phyloP scores from a whole-genome alignment of 2,113 vertebrate species.

The Macroglossus sobrinus region DNA sequence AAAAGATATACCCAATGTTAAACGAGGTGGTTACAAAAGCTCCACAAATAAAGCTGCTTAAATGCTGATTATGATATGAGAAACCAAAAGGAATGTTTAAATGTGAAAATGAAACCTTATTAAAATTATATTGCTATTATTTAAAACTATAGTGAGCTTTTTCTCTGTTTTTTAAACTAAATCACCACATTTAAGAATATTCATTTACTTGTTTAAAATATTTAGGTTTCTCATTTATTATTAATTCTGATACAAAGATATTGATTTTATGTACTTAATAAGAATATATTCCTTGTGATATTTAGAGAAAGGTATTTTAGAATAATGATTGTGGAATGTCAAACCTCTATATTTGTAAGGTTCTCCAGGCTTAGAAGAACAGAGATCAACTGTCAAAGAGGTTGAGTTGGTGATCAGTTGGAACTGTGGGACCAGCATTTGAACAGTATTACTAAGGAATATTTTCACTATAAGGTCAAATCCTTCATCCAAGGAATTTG shows the following conservation, averaged over 20 bases:
- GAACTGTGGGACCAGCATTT: not conserved
- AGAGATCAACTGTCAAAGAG: not conserved
- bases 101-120: slow-evolving; percentile 48
- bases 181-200: slow-evolving; percentile 72
- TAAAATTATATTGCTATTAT: slow-evolving; percentile 67
- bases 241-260: not conserved
- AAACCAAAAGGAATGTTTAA: slow-evolving; percentile 70
- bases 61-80: slow-evolving; percentile 59
- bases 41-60: slow-evolving; percentile 59
- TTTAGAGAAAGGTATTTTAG: slow-evolving; percentile 32
- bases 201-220: slow-evolving; percentile 61
- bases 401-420: not conserved
- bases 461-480: not conserved
- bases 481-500: not conserved
- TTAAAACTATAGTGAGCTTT: slow-evolving; percentile 54
- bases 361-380: not conserved
- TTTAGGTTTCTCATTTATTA: not conserved
- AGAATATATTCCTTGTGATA: not conserved
- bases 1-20: slow-evolving; percentile 79
- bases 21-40: slow-evolving; percentile 78
- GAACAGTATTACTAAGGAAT: not conserved
- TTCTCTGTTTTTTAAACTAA: slow-evolving; percentile 72
- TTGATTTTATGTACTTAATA: not conserved
- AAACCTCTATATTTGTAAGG: not conserved
- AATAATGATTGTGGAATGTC: not conserved